Conservation (phyloP, 2,113 vertebrate species). For the Vulpes ferrilata region DNA sequence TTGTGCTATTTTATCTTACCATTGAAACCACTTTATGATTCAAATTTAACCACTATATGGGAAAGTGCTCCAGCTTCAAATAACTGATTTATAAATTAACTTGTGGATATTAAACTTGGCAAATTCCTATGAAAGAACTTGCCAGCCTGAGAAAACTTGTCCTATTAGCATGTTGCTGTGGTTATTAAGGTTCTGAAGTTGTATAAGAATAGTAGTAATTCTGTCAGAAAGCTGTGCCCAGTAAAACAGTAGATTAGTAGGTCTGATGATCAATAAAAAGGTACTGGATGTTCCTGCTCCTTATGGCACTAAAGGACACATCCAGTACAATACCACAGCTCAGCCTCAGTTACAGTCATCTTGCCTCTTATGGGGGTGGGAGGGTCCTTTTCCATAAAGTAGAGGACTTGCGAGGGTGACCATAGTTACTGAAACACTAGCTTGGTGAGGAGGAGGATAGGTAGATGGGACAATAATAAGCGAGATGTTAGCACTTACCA, state of each 20-base stretch:
- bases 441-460: not conserved
- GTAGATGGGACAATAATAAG: not conserved
- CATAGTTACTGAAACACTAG: not conserved
- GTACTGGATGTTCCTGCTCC: not conserved
- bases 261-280: not conserved
- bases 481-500: not conserved
- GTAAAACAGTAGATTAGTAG: not conserved
- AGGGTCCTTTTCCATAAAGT: not conserved
- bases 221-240: not conserved
- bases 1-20: not conserved
- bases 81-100: not conserved
- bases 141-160: not conserved
- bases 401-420: not conserved
- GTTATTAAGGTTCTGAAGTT: constrained; percentile 3
- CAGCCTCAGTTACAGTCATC: not conserved
- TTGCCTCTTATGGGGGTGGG: not conserved
- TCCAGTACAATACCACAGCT: not conserved
- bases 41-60: not conserved
- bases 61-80: not conserved
- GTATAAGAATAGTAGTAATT: not conserved
- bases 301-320: not conserved
- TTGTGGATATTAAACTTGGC: constrained; percentile 37
- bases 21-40: not conserved
- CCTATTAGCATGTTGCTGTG: not conserved
- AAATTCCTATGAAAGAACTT: not conserved